A percentile compares a stretch with the other conserved stretches of the same genome.
Conservation (phyloP, 35 echinoderm and acorn worm species). For the Patiria miniata region DNA sequence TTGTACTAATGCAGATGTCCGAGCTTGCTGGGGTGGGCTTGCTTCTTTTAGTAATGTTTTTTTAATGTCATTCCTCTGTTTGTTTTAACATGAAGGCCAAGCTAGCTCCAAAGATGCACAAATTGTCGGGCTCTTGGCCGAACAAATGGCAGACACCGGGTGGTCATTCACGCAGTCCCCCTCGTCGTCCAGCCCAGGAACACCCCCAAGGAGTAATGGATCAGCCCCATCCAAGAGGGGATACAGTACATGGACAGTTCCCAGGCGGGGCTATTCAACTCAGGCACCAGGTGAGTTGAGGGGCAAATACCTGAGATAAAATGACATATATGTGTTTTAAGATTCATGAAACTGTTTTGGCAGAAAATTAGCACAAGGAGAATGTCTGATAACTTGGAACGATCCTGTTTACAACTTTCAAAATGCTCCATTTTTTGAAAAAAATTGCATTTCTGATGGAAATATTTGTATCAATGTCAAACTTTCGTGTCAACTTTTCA, state of each 20-base stretch:
- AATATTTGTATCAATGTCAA: no score
- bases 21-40: no score
- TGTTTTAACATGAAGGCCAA: conserved; percentile 59
- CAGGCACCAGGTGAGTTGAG: conserved; percentile 45
- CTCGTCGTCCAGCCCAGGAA: conserved; percentile 8
- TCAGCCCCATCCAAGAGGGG: conserved; percentile 33
- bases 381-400: no score
- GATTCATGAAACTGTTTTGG: no score
- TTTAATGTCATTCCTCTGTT: not conserved
- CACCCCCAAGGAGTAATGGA: conserved; percentile 14
- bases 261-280: conserved; percentile 58
- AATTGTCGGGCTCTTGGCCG: conserved; percentile 68
- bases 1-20: no score
- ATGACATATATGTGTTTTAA: no score
- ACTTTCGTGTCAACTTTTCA: no score
- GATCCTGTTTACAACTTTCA: not conserved
- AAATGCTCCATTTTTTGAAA: no score
- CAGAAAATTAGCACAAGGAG: no score
- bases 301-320: no score
- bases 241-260: conserved; percentile 55
- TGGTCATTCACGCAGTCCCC: conserved; percentile 73
- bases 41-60: no score
- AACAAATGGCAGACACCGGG: conserved; percentile 59
- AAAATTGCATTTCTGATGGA: no score
- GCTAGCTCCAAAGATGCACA: conserved; percentile 77